Evolutionary conservation across 30 jellyfish, hydroid and myxozoan genomes (phyloP).

Genomic region (Sanderia malayensis): DNA sequence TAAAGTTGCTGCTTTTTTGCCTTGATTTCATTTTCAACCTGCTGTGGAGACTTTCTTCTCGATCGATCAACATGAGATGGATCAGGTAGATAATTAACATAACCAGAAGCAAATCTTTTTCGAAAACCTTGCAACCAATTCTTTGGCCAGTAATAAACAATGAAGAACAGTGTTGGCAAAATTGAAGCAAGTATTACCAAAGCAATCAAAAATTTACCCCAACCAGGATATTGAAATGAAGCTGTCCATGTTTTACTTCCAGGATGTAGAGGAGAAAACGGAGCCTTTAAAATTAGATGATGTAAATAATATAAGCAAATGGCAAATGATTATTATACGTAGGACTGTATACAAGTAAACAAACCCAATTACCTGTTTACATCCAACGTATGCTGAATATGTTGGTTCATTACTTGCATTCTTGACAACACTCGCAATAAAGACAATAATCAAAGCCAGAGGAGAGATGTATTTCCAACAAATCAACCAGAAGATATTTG

Average conservation of each 20-base stretch:
- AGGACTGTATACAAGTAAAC: constrained; percentile 1
- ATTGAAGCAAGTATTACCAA: constrained; percentile 56
- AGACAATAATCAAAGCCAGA: constrained; percentile 70
- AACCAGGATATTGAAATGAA: constrained; percentile 59
- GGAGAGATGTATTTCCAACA: constrained; percentile 98
- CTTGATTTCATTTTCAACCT: constrained; percentile 55
- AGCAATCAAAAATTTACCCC: constrained; percentile 81
- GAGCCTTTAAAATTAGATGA: constrained; percentile 40
- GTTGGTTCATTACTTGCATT: constrained; percentile 49
- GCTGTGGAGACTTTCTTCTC: constrained; percentile 70
- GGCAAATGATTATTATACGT: background rate
- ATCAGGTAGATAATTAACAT: constrained; percentile 78
- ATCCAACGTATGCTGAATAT: constrained; percentile 92
- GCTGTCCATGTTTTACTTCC: constrained; percentile 80
- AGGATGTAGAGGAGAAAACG: constrained; percentile 68
- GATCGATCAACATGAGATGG: constrained; percentile 76
- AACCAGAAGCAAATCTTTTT: constrained; percentile 51
- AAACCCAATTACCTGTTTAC: constrained; percentile 55
- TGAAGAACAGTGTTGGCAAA: constrained; percentile 62
- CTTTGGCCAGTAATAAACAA: constrained; percentile 77
- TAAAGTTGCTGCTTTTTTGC: no score
- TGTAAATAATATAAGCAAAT: background rate
- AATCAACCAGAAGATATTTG: constrained; percentile 79
- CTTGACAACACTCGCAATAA: constrained; percentile 80
- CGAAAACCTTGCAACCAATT: constrained; percentile 70